phyloP scores from a whole-genome alignment of 2,113 vertebrate genomes.

The Erythrocercus mccallii region DNA sequence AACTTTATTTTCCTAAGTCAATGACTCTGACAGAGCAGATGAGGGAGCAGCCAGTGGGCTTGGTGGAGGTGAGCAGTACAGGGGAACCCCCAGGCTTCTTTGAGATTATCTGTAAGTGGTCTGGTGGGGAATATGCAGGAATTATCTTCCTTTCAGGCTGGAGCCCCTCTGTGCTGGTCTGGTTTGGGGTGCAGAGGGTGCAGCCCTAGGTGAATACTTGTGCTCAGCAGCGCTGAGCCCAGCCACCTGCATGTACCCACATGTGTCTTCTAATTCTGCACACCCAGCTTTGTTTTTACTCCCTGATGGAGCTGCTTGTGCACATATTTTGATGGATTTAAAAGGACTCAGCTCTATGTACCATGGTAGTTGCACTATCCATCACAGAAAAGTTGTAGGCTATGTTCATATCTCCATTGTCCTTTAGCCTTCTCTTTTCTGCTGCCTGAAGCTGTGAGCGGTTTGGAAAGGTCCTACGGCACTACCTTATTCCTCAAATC shows the following conservation, averaged over 20 bases:
- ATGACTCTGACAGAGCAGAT: background rate
- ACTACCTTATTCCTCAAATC: background rate
- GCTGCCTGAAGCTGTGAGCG: background rate
- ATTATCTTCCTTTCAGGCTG: background rate
- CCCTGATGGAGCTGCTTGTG: background rate
- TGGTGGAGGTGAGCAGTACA: fast-evolving
- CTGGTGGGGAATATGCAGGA: too few species aligned
- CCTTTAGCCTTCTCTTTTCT: background rate
- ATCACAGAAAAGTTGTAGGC: background rate
- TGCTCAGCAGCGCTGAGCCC: background rate
- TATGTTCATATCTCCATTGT: background rate
- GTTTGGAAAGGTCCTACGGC: background rate
- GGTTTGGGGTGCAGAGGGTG: background rate
- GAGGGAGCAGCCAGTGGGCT: background rate
- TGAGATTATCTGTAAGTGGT: background rate
- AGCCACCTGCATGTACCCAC: background rate
- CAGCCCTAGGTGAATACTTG: background rate
- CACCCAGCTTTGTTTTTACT: background rate
- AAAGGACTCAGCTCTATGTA: background rate
- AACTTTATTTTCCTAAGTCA: background rate
- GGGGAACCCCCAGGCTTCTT: background rate
- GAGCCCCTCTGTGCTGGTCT: background rate
- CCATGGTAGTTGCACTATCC: fast-evolving
- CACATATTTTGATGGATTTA: background rate
- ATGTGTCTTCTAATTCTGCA: background rate